phyloP scores from a whole-genome alignment of 2,113 vertebrate genomes.

The Syngnathus floridae region DNA sequence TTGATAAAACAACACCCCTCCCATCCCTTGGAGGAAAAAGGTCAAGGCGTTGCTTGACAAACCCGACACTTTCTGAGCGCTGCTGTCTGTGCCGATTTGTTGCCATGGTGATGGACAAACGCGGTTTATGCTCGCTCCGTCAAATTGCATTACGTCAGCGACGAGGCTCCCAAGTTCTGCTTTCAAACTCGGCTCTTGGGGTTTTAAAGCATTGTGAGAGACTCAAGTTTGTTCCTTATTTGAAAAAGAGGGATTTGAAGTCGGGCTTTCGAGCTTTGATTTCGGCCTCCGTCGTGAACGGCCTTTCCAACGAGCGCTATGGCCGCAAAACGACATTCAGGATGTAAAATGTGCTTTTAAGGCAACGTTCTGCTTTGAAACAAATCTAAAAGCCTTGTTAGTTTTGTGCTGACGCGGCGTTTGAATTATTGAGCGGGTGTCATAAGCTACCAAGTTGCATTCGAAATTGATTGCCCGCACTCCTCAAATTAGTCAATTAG shows the following conservation, averaged over 20 bases:
- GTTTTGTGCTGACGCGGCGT: neutral
- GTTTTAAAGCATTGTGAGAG: too few relatives aligned
- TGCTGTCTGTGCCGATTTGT: constrained; percentile 16
- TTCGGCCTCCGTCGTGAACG: neutral
- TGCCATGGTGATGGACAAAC: constrained; percentile 54
- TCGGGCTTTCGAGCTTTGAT: neutral
- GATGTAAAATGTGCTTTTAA: neutral
- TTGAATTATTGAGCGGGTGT: constrained; percentile 65
- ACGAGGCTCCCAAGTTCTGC: neutral
- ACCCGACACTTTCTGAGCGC: constrained; percentile 26
- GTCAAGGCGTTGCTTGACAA: constrained; percentile 55
- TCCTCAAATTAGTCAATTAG: constrained; percentile 68
- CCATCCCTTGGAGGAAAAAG: constrained; percentile 26
- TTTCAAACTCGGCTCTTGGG: neutral
- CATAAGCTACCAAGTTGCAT: constrained; percentile 63
- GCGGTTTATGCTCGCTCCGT: constrained; percentile 3
- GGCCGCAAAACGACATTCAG: neutral
- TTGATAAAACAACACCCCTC: constrained; percentile 31
- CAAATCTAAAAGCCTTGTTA: neutral
- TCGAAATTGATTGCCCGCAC: constrained; percentile 60
- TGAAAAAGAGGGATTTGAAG: neutral
- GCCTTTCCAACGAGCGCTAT: neutral
- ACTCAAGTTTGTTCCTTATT: neutral
- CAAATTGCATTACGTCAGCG: neutral
- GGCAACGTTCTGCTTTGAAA: neutral